These are phyloP conservation scores for Valencia hispanica DNA, from an alignment of 2,797 vertebrate genomes.

Conservation along the genomic window DNA sequence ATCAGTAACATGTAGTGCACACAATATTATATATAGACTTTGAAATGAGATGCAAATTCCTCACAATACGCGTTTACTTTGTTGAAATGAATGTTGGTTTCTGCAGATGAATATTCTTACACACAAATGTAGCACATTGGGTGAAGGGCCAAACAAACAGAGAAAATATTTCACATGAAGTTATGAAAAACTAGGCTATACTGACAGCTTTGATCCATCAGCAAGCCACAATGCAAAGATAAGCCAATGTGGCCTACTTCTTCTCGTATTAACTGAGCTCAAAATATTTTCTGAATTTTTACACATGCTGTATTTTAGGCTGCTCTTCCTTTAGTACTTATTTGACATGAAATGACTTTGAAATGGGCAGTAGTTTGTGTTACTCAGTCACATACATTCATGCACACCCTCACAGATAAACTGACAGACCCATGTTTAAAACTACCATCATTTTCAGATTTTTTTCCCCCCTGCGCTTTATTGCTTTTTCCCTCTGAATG, in stretches of 20 bases:
- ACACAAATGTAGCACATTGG: slow-evolving; percentile 10
- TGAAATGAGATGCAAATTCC: slow-evolving; percentile 69
- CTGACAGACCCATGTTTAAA: slow-evolving; percentile 54
- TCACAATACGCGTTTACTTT: slow-evolving; percentile 60
- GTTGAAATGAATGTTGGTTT: slow-evolving; percentile 50
- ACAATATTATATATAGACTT: not conserved
- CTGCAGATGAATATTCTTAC: slow-evolving; percentile 52
- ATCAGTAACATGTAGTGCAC: slow-evolving; percentile 45
- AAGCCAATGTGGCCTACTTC: slow-evolving; percentile 72
- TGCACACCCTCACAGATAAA: slow-evolving; percentile 29
- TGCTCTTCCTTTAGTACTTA: slow-evolving; percentile 35
- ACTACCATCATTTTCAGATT: slow-evolving; percentile 45
- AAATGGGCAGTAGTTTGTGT: slow-evolving; percentile 57
- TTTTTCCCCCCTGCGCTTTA: slow-evolving; percentile 33
- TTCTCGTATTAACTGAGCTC: slow-evolving; percentile 59
- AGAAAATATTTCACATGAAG: slow-evolving; percentile 53
- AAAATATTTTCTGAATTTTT: slow-evolving; percentile 51
- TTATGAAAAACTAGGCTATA: slow-evolving; percentile 61
- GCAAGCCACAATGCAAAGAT: slow-evolving; percentile 63
- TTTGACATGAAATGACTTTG: slow-evolving; percentile 63
- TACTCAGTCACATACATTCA: slow-evolving; percentile 14
- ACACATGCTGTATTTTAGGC: slow-evolving; percentile 58
- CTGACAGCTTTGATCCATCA: slow-evolving; percentile 74
- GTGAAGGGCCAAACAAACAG: slow-evolving; percentile 58
- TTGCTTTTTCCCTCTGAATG: slow-evolving; percentile 40